Conservation (phyloP, 2,113 vertebrate genomes). For the Neolamprologus devosi region DNA sequence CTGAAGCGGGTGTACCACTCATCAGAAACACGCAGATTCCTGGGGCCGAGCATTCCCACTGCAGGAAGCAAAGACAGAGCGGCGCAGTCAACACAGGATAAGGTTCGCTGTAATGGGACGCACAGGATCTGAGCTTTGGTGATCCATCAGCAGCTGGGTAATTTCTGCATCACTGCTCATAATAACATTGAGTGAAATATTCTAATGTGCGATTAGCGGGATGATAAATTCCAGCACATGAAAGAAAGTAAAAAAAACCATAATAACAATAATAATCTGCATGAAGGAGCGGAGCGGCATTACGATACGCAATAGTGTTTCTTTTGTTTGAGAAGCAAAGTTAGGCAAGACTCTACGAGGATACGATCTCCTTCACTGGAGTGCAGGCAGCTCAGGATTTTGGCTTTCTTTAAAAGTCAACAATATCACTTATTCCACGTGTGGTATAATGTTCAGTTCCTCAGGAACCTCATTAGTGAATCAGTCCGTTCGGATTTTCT, state of each 20-base stretch:
- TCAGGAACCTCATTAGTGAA: slow-evolving; percentile 9
- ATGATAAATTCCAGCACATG: background rate
- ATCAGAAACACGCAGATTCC: slow-evolving; percentile 91
- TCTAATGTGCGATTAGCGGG: background rate
- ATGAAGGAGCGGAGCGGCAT: background rate
- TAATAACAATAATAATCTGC: background rate
- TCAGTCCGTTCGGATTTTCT: background rate
- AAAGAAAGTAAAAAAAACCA: background rate
- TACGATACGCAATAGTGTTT: background rate
- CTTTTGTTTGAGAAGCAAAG: slow-evolving; percentile 22
- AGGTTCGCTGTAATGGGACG: background rate
- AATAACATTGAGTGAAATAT: background rate
- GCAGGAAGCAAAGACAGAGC: slow-evolving; percentile 14
- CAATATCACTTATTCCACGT: background rate
- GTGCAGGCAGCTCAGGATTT: slow-evolving; percentile 12
- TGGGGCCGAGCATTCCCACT: slow-evolving; percentile 89
- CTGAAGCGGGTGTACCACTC: slow-evolving; percentile 98
- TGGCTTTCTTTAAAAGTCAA: background rate
- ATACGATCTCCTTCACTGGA: background rate
- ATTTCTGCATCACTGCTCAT: background rate
- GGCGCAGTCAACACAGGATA: background rate
- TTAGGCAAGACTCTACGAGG: background rate
- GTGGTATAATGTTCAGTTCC: background rate
- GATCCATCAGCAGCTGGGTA: background rate
- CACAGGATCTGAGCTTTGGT: background rate